Evolutionary conservation across 2,113 vertebrate genomes (phyloP).

Genomic region (Plectropomus leopardus): DNA sequence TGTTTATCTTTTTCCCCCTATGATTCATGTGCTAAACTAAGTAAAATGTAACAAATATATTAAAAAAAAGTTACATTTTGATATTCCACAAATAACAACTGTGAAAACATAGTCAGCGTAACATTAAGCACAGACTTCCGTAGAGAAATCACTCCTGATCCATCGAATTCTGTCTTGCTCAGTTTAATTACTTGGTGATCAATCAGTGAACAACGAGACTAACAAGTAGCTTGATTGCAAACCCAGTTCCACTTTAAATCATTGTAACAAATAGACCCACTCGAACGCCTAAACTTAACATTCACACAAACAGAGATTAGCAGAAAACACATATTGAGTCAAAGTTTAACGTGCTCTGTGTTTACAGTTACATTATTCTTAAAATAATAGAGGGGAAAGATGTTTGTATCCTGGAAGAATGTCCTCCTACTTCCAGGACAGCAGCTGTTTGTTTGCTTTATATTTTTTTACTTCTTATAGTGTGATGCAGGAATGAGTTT

Average conservation of each 20-base stretch:
- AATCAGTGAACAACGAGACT: neutral
- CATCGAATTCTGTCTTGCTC: neutral
- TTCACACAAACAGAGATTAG: neutral
- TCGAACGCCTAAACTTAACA: neutral
- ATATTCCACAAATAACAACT: neutral
- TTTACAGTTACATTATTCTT: no score
- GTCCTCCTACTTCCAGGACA: neutral
- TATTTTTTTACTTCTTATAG: neutral
- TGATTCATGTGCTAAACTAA: neutral
- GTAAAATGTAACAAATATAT: neutral
- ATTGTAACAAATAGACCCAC: conserved; percentile 7
- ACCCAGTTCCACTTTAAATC: neutral
- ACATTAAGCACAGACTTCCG: neutral
- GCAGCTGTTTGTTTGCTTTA: neutral
- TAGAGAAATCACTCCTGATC: neutral
- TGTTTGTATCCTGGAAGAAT: no score
- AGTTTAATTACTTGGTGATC: neutral
- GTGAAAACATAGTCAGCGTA: neutral
- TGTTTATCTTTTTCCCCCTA: conserved; percentile 11
- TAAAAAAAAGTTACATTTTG: neutral
- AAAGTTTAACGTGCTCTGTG: neutral
- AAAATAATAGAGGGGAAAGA: no score
- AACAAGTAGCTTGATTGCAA: neutral
- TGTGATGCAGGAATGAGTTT: no score
- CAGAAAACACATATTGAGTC: neutral